Percentiles rank a stretch among this genome's conserved stretches.
These are phyloP conservation scores for Phenganax subtilis DNA, from an alignment of 92 coral and sea anemone genomes.

Conservation along the genomic window DNA sequence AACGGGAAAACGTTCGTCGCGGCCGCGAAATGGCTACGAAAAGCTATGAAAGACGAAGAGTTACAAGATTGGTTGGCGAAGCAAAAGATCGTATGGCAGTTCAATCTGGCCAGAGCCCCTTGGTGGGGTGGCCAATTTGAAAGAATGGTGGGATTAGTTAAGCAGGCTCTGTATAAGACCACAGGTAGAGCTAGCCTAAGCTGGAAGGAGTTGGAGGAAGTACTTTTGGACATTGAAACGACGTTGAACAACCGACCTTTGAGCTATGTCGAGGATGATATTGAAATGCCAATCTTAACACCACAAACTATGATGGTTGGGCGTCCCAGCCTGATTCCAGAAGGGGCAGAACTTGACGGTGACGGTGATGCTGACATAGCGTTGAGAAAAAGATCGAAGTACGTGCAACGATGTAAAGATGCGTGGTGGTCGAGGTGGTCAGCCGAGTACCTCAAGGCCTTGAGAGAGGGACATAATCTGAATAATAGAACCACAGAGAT, in stretches of 20 bases:
- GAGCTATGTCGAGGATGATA: too few relatives aligned
- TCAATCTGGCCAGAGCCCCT: neutral
- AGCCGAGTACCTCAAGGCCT: too few relatives aligned
- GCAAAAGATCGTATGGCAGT: neutral
- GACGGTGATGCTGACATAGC: too few relatives aligned
- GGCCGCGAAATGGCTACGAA: neutral
- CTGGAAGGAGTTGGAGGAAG: neutral
- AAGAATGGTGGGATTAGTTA: neutral
- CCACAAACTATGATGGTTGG: too few relatives aligned
- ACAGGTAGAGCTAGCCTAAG: neutral
- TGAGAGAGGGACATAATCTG: too few relatives aligned
- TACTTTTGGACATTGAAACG: neutral
- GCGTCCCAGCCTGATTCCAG: too few relatives aligned
- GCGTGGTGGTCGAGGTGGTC: too few relatives aligned
- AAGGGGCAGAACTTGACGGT: too few relatives aligned
- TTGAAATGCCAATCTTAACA: too few relatives aligned
- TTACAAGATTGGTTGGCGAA: neutral
- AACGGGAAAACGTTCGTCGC: neutral
- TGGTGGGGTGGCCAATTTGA: slow-evolving; percentile 5
- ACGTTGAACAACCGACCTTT: neutral
- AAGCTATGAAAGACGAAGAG: neutral
- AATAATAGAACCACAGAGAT: too few relatives aligned
- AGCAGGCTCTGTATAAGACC: neutral
- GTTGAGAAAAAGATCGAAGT: too few relatives aligned
- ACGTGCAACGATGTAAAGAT: too few relatives aligned